A percentile compares a stretch with the other conserved stretches of the same genome.
phyloP scores from a whole-genome alignment of 2,888 invertebrate species.

The Napeogenes inachia region DNA sequence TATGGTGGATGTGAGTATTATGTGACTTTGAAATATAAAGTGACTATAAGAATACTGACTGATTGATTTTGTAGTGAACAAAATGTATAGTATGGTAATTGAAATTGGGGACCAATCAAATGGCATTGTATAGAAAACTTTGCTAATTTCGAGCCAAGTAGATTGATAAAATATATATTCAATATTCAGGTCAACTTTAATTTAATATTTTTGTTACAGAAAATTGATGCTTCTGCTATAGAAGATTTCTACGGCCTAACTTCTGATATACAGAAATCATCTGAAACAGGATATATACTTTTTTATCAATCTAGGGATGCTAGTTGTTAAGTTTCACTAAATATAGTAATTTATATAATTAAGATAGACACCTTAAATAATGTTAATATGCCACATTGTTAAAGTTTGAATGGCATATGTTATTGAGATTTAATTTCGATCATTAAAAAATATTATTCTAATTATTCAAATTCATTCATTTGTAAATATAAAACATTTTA shows the following conservation, averaged over 20 bases:
- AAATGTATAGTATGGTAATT: too few species aligned
- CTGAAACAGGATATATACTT: conserved; percentile 99
- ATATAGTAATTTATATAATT: conserved; percentile 68
- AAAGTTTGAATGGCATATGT: conserved; percentile 70
- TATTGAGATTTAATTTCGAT: conserved; percentile 63
- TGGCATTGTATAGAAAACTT: too few species aligned
- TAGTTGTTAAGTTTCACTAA: conserved; percentile 77
- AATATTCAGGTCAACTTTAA: neutral
- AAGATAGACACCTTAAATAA: conserved; percentile 57
- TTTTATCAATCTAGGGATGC: conserved; percentile 97
- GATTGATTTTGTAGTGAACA: too few species aligned
- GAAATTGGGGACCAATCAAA: too few species aligned
- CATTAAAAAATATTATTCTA: conserved; percentile 50
- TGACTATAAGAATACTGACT: too few species aligned
- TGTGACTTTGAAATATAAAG: too few species aligned
- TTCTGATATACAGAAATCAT: conserved; percentile 98
- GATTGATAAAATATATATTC: too few species aligned
- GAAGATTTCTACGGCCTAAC: conserved; percentile 99
- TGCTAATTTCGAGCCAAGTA: too few species aligned
- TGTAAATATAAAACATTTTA: conserved; percentile 69
- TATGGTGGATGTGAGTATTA: conserved; percentile 95
- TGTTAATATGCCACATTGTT: conserved; percentile 71
- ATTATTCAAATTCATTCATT: conserved; percentile 53
- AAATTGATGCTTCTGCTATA: conserved; percentile 99
- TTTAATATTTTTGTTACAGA: conserved; percentile 75